Base-by-base conservation (phyloP, 2,113 vertebrate species). In the Urocolius indicus region DNA sequence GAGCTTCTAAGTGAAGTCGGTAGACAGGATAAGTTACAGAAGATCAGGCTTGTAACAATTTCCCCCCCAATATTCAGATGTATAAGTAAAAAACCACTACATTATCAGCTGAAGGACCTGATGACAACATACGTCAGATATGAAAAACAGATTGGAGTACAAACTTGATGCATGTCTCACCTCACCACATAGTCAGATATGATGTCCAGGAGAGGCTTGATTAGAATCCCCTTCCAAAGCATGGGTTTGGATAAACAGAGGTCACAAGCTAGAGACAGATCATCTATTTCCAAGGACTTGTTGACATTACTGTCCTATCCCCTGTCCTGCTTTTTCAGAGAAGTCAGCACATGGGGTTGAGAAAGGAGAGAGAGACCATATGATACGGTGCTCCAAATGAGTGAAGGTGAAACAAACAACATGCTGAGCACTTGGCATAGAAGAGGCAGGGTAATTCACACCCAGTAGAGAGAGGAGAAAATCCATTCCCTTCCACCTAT, bases 111-210 rank as follows among this genome's bases (percentile, higher is more conserved):
- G 18, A 46, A 21, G 43, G 69, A 58, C 41, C 38, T 26, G 24
- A 27, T 34, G 18, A 41, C 1, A 2, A 61, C 0, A 0, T 30
- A 14, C 30, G 30, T 6, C 20, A n/a, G 29, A 36, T 84, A 6
- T 36, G 52, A 76, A 54, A 22, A 68, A 29, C 2, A 57, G 24
- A 27, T 51, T 87, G 38, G 63, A 69, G 30, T 27, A 30, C 27
- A 63, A 67, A 78, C 5, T 16, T 23, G 19, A 18, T 41, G 3
- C 14, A 67, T 94, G 73, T 12, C 13, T 45, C 46, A 13, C n/a
- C 32, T 65, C 46, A 30, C 29, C 71, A 32, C 19, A 18, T 3
- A 41, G 30, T 10, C 21, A 61, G 65, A 36, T 2, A 0, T 11
- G 54, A 71, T 3, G 3, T 46, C 15, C 58, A 49, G 30, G 45